phyloP scores from a whole-genome alignment of 2,113 vertebrate species.

The Silurus glanis region DNA sequence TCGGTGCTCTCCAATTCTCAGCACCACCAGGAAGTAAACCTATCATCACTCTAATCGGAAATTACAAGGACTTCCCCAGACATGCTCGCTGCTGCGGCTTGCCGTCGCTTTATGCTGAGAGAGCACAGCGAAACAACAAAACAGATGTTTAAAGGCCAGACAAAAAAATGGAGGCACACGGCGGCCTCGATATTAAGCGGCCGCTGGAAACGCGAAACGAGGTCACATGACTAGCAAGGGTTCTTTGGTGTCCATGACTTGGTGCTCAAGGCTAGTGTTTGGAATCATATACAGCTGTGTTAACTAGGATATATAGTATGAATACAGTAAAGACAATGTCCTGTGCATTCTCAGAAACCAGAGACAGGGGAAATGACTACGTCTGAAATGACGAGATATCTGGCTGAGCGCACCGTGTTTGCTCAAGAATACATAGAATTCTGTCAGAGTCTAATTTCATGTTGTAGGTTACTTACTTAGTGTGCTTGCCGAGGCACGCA shows the following conservation, averaged over 20 bases:
- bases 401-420: neutral
- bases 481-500: constrained; percentile 47
- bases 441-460: constrained; percentile 48
- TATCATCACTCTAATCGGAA: constrained; percentile 73
- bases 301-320: constrained; percentile 33
- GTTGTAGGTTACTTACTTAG: constrained; percentile 15
- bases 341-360: constrained; percentile 17
- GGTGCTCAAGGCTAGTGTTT: constrained; percentile 26
- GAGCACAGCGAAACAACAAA: neutral
- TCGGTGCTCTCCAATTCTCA: constrained; percentile 60
- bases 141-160: constrained; percentile 13
- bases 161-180: neutral
- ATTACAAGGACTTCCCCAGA: constrained; percentile 71
- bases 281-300: constrained; percentile 22
- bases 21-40: constrained; percentile 66
- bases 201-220: neutral
- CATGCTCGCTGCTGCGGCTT: constrained; percentile 60
- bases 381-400: constrained; percentile 48
- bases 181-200: neutral
- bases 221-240: neutral
- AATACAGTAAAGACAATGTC: constrained; percentile 8
- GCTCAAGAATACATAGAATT: constrained; percentile 27
- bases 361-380: constrained; percentile 32
- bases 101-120: neutral
- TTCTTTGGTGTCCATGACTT: constrained; percentile 61